phyloP scores from a whole-genome alignment of 2,888 invertebrate genomes.

The Scaptodrosophila latifasciaeformis region DNA sequence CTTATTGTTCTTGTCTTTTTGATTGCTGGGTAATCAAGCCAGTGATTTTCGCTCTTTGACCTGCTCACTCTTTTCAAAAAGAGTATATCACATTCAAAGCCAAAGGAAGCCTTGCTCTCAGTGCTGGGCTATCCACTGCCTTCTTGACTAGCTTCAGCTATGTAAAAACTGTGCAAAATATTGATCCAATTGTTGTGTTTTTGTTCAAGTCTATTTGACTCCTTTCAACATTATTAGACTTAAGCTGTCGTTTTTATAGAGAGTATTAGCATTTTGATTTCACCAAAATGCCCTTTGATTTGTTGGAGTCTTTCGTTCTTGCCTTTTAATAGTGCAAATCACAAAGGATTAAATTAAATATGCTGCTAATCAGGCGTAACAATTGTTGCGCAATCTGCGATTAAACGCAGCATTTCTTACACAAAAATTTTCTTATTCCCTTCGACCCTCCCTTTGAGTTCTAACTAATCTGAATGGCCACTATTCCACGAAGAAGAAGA shows the following conservation, averaged over 20 bases:
- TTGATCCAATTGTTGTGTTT: too few relatives aligned
- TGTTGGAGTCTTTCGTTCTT: background rate
- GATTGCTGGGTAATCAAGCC: background rate
- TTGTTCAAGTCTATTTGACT: too few relatives aligned
- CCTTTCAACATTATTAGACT: too few relatives aligned
- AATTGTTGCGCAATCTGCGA: constrained; percentile 31
- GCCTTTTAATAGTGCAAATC: constrained; percentile 8
- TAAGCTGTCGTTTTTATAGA: too few relatives aligned
- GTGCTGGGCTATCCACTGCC: too few relatives aligned
- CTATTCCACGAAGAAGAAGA: constrained; percentile 13
- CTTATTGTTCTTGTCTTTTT: background rate
- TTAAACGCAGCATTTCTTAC: constrained; percentile 20
- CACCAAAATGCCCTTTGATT: background rate
- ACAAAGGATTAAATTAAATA: constrained; percentile 52
- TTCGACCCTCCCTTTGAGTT: background rate
- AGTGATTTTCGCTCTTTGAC: background rate
- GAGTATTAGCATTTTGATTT: background rate
- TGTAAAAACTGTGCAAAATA: too few relatives aligned
- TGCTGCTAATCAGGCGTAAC: constrained; percentile 40
- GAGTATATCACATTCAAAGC: too few relatives aligned
- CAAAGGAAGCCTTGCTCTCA: too few relatives aligned
- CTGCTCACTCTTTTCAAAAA: too few relatives aligned
- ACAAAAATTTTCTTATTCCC: background rate
- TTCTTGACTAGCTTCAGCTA: too few relatives aligned
- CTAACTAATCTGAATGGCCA: background rate